Percentiles rank a stretch among this genome's conserved stretches.
Conservation (phyloP, 2,888 invertebrate species). For the Galerucella nymphaeae region DNA sequence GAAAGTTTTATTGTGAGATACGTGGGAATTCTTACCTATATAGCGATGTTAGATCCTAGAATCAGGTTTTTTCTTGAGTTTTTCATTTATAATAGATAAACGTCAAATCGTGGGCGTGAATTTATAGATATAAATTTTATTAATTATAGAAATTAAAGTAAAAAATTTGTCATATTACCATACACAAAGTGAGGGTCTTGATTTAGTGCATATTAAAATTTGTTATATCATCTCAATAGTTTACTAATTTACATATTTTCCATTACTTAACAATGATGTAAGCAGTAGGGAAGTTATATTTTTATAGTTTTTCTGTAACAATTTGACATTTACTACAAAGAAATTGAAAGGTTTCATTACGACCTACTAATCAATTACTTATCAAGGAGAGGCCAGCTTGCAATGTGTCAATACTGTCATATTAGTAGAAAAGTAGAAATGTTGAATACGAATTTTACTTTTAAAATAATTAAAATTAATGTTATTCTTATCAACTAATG, state of each 20-base stretch:
- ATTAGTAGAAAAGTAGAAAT: not conserved
- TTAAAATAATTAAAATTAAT: not conserved
- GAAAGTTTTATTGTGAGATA: slow-evolving; percentile 18
- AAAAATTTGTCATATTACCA: slow-evolving; percentile 35
- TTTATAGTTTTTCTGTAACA: slow-evolving; percentile 26
- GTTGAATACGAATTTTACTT: not conserved
- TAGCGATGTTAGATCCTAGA: slow-evolving; percentile 23
- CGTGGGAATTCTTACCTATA: slow-evolving; percentile 39
- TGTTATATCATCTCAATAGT: slow-evolving; percentile 26
- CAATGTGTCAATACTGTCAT: not conserved
- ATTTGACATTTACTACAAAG: slow-evolving; percentile 27
- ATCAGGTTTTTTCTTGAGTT: slow-evolving; percentile 30
- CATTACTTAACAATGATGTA: slow-evolving; percentile 39
- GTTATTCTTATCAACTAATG: not conserved
- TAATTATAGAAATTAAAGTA: slow-evolving; percentile 32
- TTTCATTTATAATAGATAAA: slow-evolving; percentile 42
- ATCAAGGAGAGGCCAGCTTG: slow-evolving; percentile 3
- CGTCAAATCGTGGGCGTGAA: slow-evolving; percentile 54
- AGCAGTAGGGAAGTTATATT: slow-evolving; percentile 30
- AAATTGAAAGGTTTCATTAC: slow-evolving; percentile 6
- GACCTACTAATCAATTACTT: slow-evolving; percentile 9
- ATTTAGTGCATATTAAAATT: slow-evolving; percentile 29
- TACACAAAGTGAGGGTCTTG: slow-evolving; percentile 13
- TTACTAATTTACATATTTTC: slow-evolving; percentile 37
- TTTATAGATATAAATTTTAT: slow-evolving; percentile 47